Conservation (phyloP, 2,888 invertebrate genomes). For the Zhuqinia jingwanae region DNA sequence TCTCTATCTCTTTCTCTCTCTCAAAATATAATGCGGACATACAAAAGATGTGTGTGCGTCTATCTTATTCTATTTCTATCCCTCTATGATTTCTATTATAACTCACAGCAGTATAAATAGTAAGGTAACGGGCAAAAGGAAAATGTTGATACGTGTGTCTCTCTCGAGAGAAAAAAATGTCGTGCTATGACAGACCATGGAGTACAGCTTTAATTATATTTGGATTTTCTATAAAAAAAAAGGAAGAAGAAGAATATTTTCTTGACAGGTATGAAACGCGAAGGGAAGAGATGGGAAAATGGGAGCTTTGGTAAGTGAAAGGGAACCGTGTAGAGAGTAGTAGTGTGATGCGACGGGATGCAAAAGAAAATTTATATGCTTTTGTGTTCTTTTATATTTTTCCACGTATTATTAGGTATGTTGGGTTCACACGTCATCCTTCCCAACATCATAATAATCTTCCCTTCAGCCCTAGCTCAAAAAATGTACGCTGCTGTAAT, state of each 20-base stretch:
- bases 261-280: constrained; percentile 49
- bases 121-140: neutral
- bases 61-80: neutral
- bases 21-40: neutral
- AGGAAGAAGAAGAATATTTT: no score
- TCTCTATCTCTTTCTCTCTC: neutral
- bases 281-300: constrained; percentile 25
- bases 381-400: neutral
- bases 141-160: neutral
- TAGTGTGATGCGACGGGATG: no score
- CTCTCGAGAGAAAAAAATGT: neutral
- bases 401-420: neutral
- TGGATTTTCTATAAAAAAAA: constrained; percentile 36
- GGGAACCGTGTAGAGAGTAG: no score
- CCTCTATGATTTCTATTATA: neutral
- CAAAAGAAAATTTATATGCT: constrained; percentile 25
- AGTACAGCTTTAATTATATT: constrained; percentile 60
- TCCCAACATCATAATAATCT: constrained; percentile 47
- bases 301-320: neutral
- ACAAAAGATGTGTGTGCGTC: neutral
- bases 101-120: neutral
- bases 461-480: neutral
- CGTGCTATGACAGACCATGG: constrained; percentile 35
- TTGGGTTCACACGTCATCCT: constrained; percentile 24
- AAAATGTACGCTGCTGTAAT: no score